These are phyloP conservation scores for Platyscapa corneri DNA, from an alignment of 1,140 invertebrate genomes.

Conservation along the genomic window DNA sequence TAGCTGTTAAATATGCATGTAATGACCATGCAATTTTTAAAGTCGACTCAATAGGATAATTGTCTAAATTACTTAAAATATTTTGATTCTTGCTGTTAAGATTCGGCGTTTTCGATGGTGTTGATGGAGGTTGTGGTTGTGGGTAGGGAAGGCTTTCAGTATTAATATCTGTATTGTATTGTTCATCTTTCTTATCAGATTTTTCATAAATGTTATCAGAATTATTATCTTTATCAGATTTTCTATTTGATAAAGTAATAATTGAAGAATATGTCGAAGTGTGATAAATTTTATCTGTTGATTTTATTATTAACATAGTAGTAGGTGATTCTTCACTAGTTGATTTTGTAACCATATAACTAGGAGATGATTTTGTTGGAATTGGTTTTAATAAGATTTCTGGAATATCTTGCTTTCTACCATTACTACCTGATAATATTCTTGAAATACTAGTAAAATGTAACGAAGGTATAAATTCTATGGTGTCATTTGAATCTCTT, in stretches of 20 bases:
- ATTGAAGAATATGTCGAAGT: constrained; percentile 46
- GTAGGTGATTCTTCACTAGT: constrained; percentile 60
- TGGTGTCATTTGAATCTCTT: constrained; percentile 59
- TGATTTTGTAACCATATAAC: constrained; percentile 56
- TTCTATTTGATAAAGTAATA: constrained; percentile 47
- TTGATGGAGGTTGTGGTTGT: constrained; percentile 67
- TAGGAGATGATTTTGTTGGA: constrained; percentile 76
- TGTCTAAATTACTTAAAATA: constrained; percentile 59
- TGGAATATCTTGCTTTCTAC: constrained; percentile 85
- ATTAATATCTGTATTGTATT: constrained; percentile 61
- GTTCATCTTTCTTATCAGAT: constrained; percentile 40
- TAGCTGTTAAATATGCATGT: constrained; percentile 89
- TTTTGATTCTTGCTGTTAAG: constrained; percentile 49
- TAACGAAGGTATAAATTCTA: constrained; percentile 78
- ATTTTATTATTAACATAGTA: constrained; percentile 8
- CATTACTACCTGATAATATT: constrained; percentile 87
- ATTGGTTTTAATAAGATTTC: constrained; percentile 82
- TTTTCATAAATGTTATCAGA: constrained; percentile 58
- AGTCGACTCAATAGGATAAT: constrained; percentile 70
- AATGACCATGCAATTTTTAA: constrained; percentile 91
- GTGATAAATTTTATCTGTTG: constrained; percentile 17
- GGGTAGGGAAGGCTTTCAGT: constrained; percentile 66
- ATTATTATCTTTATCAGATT: constrained; percentile 62
- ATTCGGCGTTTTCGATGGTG: constrained; percentile 58
- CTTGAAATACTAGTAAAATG: constrained; percentile 84